Evolutionary conservation across 2,797 vertebrate genomes (phyloP).

Genomic region (Yasuhikotakia modesta): DNA sequence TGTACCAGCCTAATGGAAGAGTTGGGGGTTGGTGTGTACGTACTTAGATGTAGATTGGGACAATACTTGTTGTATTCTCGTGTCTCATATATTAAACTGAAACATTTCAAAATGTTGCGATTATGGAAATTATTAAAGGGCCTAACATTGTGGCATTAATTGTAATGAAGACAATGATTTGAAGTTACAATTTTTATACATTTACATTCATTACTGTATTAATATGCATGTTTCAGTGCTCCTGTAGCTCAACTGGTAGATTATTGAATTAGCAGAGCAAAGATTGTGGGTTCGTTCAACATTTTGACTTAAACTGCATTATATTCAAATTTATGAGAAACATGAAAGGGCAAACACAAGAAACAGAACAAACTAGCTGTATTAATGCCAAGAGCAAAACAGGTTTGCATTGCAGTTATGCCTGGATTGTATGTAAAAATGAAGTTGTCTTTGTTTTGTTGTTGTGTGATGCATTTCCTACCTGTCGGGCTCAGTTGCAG

Average conservation of each 20-base stretch:
- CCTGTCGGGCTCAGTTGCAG: neutral
- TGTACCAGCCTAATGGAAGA: conserved; percentile 4
- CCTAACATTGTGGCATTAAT: neutral
- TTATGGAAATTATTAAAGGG: neutral
- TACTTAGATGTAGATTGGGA: neutral
- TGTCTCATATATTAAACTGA: neutral
- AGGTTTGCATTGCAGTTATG: neutral
- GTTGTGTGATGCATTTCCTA: neutral
- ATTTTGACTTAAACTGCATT: too few species aligned
- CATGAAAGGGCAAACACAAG: neutral
- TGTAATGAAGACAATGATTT: neutral
- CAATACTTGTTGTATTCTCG: neutral
- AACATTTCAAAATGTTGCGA: neutral
- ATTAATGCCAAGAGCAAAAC: neutral
- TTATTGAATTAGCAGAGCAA: too few species aligned
- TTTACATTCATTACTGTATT: neutral
- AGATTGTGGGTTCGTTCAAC: too few species aligned
- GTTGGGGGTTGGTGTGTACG: neutral
- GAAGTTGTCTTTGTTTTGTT: neutral
- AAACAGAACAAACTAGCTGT: neutral
- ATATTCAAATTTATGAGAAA: neutral
- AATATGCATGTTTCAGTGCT: too few species aligned
- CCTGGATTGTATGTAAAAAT: neutral
- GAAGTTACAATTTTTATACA: neutral
- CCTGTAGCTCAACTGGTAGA: too few species aligned